A percentile compares a stretch with the other conserved stretches of the same genome.
phyloP scores from a whole-genome alignment of 2,113 vertebrate genomes.

The Pycnonotus jocosus region DNA sequence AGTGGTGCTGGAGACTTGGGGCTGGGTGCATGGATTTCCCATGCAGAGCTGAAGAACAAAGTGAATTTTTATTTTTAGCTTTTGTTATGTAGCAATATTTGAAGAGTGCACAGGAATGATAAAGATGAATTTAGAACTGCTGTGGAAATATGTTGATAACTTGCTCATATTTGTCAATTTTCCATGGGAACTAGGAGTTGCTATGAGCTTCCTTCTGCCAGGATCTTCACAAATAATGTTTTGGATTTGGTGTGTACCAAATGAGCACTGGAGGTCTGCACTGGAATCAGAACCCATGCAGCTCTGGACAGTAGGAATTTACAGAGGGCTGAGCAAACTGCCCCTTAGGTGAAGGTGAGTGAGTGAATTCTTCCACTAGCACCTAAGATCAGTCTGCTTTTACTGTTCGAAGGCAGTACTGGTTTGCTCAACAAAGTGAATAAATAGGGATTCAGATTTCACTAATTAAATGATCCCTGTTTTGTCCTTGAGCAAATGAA shows the following conservation, averaged over 20 bases:
- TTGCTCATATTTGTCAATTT: not conserved
- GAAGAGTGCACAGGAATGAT: not conserved
- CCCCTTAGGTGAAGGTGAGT: not conserved
- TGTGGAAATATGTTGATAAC: not conserved
- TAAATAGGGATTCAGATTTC: not conserved
- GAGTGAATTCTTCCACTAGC: not conserved
- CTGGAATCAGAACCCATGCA: not conserved
- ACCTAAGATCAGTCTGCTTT: not conserved
- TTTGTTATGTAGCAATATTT: not conserved
- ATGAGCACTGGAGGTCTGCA: not conserved
- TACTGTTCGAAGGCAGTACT: not conserved
- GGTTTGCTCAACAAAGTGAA: not conserved
- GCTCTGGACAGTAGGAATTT: not conserved
- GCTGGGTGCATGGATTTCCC: not conserved
- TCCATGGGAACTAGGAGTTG: not conserved
- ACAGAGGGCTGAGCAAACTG: not conserved
- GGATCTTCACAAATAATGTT: not conserved
- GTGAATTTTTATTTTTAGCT: not conserved
- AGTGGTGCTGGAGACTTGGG: not conserved
- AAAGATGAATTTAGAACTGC: not conserved
- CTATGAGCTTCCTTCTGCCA: not conserved
- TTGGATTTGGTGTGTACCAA: not conserved
- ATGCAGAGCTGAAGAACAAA: rapidly evolving
- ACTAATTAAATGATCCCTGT: not conserved
- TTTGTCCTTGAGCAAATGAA: not conserved